These are phyloP conservation scores for Pteruthius melanotis DNA, from an alignment of 2,113 vertebrate genomes.

Conservation along the genomic window DNA sequence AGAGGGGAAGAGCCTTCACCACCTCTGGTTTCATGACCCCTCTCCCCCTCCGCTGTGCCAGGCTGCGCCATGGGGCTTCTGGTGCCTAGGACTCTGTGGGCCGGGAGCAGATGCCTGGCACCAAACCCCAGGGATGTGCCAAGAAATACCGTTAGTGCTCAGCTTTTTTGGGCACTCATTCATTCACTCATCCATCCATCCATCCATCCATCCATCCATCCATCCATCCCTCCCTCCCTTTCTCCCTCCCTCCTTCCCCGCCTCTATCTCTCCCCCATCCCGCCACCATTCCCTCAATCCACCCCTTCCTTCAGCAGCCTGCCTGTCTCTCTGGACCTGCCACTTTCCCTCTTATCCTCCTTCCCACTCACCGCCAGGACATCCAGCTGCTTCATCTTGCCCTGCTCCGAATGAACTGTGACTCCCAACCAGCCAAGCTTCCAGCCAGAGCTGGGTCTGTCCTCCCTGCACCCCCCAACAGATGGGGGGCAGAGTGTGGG, in stretches of 20 bases:
- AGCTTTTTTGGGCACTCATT: neutral
- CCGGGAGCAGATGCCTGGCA: rapidly evolving
- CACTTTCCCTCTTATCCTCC: neutral
- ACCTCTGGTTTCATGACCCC: neutral
- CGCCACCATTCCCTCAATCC: neutral
- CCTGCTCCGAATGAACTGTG: neutral
- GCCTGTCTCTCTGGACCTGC: neutral
- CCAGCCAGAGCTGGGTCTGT: neutral
- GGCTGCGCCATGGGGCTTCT: neutral
- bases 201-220: too few relatives aligned
- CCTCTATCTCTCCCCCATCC: neutral
- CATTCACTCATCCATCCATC: neutral
- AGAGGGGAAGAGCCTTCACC: too few relatives aligned
- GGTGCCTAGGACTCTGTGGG: neutral
- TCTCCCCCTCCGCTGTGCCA: neutral
- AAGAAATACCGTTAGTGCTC: neutral
- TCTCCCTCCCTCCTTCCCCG: neutral
- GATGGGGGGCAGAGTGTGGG: neutral
- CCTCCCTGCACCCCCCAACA: neutral
- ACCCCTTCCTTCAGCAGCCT: neutral
- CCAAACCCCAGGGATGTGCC: neutral
- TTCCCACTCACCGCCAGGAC: neutral
- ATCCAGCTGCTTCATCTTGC: neutral
- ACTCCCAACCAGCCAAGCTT: neutral
- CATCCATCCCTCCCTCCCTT: neutral